phyloP scores from a whole-genome alignment of 1,140 invertebrate species.

The Nomia melanderi region DNA sequence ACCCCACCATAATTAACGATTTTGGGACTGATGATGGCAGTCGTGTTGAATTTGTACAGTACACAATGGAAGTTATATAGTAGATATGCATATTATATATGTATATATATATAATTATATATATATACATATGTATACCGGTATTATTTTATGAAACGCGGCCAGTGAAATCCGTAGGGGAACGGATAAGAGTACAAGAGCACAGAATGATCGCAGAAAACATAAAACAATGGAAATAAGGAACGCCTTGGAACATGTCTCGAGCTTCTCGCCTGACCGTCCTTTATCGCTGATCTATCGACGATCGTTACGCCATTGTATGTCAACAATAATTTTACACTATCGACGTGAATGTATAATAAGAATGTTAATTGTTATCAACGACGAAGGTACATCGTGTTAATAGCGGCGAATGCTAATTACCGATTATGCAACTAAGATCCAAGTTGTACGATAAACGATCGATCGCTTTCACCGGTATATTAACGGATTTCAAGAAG shows the following conservation, averaged over 20 bases:
- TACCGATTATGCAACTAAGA: conserved; percentile 13
- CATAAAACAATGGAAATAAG: not conserved
- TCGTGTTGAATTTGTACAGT: conserved; percentile 61
- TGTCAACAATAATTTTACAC: conserved; percentile 24
- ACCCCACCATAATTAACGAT: conserved; percentile 32
- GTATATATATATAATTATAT: conserved; percentile 43
- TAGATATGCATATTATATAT: conserved; percentile 34
- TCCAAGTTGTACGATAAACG: not conserved
- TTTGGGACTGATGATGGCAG: conserved; percentile 33
- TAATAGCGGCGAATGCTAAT: not conserved
- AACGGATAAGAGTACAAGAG: conserved; percentile 23
- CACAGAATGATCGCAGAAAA: not conserved
- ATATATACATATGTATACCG: conserved; percentile 21
- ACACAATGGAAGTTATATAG: conserved; percentile 47
- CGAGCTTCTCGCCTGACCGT: conserved; percentile 5
- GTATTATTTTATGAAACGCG: conserved; percentile 46
- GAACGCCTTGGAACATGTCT: conserved; percentile 19
- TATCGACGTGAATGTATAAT: conserved; percentile 24
- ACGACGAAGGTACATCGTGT: not conserved
- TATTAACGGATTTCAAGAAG: conserved; percentile 46
- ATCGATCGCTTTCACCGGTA: conserved; percentile 8
- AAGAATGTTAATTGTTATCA: conserved; percentile 15
- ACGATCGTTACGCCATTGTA: conserved; percentile 7
- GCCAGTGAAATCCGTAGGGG: conserved; percentile 52
- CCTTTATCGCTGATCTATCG: conserved; percentile 13